Base-by-base conservation (phyloP, 92 coral and sea anemone species). In the Heliopora coerulea region DNA sequence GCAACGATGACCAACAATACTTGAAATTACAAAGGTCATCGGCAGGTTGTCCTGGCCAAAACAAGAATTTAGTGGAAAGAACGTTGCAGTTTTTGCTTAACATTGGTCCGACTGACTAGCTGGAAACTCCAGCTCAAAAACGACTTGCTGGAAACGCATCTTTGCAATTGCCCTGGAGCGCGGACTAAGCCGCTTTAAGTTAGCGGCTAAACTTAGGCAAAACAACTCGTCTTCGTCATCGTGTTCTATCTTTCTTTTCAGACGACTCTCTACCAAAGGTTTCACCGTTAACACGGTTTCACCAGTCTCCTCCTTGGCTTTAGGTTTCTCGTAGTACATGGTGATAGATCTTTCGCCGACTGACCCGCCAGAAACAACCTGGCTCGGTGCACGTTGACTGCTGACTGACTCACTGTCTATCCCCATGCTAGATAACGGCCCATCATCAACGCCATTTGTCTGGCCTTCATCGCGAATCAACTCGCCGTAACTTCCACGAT, bases 211-310 rank as follows among this genome's bases (percentile, higher is more conserved):
- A 25, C 77, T 70, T n/a, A 70, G 49, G 33, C 49, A 70, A 27
- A 70, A 70, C 50, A 50, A 29, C n/a, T 70, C 77, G 60, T 70
- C 77, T 54, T 70, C 77, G 32, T 70, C 77, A 24, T 70, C 63
- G 48, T 54, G 27, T 25, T 50, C 62, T 35, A 19, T 9, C 50
- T 58, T 56, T n/a, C 58, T 30, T 70, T 58, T 39, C 48, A 41
- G 50, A 9, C 42, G 40, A 33, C 52, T 27, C 32, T 62, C 52
- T 18, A 18, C 50, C 30, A 54, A 19, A 14, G 77, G 77, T 25
- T 49, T 70, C 34, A 70, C 49, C 15, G 30, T 54, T 6, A 32
- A 0, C 4, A 35, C 41, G 30, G 77, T 49, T 3, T 70, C 77
- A 12, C 19, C 54, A 31, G 14, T 56, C 30, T 14, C 61, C 33